Evolutionary conservation across 1,140 invertebrate species (phyloP).

Genomic region (Aphidius gifuensis): DNA sequence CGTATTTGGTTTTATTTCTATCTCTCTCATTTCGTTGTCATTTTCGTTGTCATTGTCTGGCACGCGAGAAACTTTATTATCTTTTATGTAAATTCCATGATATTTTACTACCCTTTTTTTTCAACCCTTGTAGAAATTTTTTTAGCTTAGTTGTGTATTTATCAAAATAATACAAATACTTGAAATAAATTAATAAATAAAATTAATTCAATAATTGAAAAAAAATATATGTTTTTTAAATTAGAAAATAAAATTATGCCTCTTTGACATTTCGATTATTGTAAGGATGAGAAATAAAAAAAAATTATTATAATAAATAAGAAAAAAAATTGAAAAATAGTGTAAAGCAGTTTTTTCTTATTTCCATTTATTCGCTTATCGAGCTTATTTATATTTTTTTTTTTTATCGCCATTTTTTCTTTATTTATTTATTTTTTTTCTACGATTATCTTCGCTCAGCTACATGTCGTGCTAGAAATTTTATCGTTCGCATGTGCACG

Average conservation of each 20-base stretch:
- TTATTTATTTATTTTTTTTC: background rate
- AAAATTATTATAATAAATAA: background rate
- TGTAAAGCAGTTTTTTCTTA: too few species aligned
- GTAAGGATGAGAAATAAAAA: background rate
- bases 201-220: too few species aligned
- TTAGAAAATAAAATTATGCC: too few species aligned
- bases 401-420: background rate
- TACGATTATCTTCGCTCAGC: background rate
- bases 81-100: conserved; percentile 6
- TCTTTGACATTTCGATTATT: background rate
- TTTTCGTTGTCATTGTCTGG: background rate
- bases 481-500: conserved; percentile 9
- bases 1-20: background rate
- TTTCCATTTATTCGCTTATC: background rate
- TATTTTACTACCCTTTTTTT: background rate
- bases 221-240: too few species aligned
- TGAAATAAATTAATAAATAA: too few species aligned
- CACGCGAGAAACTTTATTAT: conserved; percentile 17
- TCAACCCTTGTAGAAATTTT: too few species aligned
- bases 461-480: conserved; percentile 4
- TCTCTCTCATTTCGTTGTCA: background rate
- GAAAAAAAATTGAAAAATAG: background rate
- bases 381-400: background rate
- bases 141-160: too few species aligned
- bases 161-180: too few species aligned